phyloP scores from a whole-genome alignment of 37 sponge, comb jelly and placozoan genomes.

The Hormiphora californensis region DNA sequence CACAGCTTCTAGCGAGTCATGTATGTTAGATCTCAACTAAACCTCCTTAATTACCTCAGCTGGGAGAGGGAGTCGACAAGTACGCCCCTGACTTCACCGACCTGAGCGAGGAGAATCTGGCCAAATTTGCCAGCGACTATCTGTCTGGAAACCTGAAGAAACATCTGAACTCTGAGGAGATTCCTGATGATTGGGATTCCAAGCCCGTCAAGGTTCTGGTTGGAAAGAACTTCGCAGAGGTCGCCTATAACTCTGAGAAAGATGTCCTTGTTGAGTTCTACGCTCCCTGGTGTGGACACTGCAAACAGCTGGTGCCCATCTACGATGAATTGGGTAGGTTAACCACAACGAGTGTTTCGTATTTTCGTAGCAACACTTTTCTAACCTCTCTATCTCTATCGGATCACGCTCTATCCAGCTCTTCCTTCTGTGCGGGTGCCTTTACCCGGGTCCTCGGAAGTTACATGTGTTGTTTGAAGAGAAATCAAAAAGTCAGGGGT shows the following conservation, averaged over 20 bases:
- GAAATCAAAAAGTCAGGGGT: too few relatives aligned
- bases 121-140: constrained; percentile 61
- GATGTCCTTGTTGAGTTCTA: constrained; percentile 95
- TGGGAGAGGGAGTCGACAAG: constrained; percentile 80
- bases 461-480: too few relatives aligned
- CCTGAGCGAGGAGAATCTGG: constrained; percentile 64
- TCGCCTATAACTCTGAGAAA: constrained; percentile 65
- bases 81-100: constrained; percentile 72
- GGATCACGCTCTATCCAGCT: too few relatives aligned
- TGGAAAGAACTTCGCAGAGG: constrained; percentile 89
- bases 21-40: too few relatives aligned
- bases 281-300: constrained; percentile 99
- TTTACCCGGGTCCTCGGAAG: too few relatives aligned
- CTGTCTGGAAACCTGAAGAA: constrained; percentile 76
- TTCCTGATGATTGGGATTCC: constrained; percentile 92
- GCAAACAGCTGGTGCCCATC: constrained; percentile 93
- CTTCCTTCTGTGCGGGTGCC: too few relatives aligned
- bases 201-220: constrained; percentile 92
- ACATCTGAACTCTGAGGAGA: constrained; percentile 79
- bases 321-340: constrained; percentile 77
- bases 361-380: too few relatives aligned
- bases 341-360: too few relatives aligned
- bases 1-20: too few relatives aligned
- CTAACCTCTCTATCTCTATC: too few relatives aligned
- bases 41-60: constrained; percentile 15